These are phyloP conservation scores for Hiodon alosoides DNA, from an alignment of 2,113 vertebrate genomes.

Conservation along the genomic window DNA sequence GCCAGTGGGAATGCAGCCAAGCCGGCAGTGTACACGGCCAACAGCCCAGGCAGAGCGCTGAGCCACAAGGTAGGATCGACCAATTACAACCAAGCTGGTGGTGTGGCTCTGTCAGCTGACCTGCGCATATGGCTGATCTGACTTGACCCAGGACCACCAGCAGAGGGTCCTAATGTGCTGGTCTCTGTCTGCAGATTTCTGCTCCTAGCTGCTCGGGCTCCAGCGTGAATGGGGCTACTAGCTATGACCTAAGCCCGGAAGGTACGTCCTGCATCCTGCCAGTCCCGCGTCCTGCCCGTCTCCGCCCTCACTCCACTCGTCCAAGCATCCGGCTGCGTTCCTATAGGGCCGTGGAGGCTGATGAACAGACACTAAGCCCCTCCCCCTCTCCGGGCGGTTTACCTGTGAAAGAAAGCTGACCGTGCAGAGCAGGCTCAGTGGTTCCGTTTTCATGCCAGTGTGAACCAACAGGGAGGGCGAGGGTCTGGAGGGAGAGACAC, in stretches of 20 bases:
- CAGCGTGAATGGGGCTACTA: constrained; percentile 73
- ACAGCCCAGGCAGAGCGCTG: constrained; percentile 76
- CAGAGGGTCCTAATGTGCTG: background rate
- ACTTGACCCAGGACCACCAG: background rate
- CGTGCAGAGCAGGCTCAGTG: constrained; percentile 6
- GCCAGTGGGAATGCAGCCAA: constrained; percentile 74
- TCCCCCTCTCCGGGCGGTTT: background rate
- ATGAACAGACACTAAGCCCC: background rate
- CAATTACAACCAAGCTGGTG: no score
- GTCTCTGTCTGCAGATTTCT: constrained; percentile 57
- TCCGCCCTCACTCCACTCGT: constrained; percentile 1
- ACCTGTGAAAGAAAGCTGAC: background rate
- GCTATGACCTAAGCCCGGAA: constrained; percentile 68
- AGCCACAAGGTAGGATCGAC: constrained; percentile 74
- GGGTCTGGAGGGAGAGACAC: no score
- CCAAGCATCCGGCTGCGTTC: background rate
- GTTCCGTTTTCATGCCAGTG: no score
- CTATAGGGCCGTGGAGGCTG: background rate
- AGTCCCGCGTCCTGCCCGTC: background rate
- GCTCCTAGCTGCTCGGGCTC: constrained; percentile 70
- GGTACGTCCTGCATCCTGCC: constrained; percentile 51
- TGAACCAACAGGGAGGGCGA: no score
- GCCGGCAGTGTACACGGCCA: constrained; percentile 79
- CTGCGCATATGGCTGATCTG: background rate
- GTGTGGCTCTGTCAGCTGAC: no score